Evolutionary conservation across 2,797 vertebrate species (phyloP).

Genomic region (Muraenolepis orangiensis): DNA sequence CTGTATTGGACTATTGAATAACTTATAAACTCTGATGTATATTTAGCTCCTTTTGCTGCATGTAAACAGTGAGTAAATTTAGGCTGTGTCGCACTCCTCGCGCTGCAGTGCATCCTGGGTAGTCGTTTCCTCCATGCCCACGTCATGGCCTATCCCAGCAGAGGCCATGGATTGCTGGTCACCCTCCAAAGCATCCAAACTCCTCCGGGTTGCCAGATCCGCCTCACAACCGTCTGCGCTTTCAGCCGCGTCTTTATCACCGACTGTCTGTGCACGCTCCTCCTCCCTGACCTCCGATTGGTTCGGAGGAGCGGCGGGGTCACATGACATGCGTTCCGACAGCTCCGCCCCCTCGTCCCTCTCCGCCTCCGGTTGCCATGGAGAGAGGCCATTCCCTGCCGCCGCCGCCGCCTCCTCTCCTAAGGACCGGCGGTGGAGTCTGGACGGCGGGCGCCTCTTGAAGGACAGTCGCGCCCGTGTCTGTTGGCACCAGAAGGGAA

Average conservation of each 20-base stretch:
- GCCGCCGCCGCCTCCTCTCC: slow-evolving; percentile 55
- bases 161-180: not conserved
- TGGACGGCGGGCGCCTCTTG: slow-evolving; percentile 73
- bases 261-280: not conserved
- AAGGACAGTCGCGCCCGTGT: slow-evolving; percentile 73
- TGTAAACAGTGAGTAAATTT: slow-evolving; percentile 40
- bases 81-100: slow-evolving; percentile 20
- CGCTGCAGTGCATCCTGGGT: slow-evolving; percentile 20
- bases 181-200: not conserved
- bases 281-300: not conserved
- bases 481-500: slow-evolving; percentile 40
- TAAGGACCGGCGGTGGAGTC: slow-evolving; percentile 72
- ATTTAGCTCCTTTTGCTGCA: slow-evolving; percentile 14
- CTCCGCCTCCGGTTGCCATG: slow-evolving; percentile 46
- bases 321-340: not conserved
- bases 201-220: not conserved
- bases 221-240: not conserved
- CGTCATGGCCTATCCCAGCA: not conserved
- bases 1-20: slow-evolving; percentile 30
- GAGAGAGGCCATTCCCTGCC: slow-evolving; percentile 30
- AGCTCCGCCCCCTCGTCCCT: slow-evolving; percentile 29
- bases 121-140: not conserved
- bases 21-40: slow-evolving; percentile 30
- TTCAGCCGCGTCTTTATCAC: not conserved
- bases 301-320: not conserved